Evolutionary conservation across 2,888 invertebrate species (phyloP).

Genomic region (Molorchus minor): DNA sequence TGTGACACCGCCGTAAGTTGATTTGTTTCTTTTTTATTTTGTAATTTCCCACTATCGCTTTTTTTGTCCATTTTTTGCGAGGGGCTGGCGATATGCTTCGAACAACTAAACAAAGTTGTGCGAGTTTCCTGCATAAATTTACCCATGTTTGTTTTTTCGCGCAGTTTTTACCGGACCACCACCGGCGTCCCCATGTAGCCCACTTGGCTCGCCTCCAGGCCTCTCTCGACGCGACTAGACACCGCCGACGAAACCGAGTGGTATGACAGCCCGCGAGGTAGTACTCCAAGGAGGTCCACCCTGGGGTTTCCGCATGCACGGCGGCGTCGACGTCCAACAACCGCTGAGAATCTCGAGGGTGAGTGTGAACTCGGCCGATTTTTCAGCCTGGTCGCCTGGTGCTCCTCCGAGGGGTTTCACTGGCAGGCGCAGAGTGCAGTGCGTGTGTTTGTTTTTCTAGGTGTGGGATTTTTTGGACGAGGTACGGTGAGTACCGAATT

Average conservation of each 20-base stretch:
- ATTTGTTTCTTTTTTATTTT: too few relatives aligned
- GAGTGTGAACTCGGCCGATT: slow-evolving; percentile 58
- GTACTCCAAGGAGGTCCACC: slow-evolving; percentile 83
- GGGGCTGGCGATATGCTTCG: too few relatives aligned
- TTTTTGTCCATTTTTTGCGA: too few relatives aligned
- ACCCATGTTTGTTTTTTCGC: too few relatives aligned
- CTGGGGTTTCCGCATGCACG: slow-evolving; percentile 91
- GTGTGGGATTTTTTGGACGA: background rate
- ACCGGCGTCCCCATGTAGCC: slow-evolving; percentile 33
- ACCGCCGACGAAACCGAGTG: slow-evolving; percentile 29
- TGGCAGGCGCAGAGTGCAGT: background rate
- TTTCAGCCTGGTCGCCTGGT: background rate
- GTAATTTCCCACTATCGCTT: too few relatives aligned
- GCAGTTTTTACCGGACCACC: too few relatives aligned
- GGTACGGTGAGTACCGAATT: slow-evolving; percentile 3
- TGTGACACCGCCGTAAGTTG: too few relatives aligned
- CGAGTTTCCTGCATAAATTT: too few relatives aligned
- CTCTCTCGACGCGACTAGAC: slow-evolving; percentile 30
- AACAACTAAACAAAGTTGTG: too few relatives aligned
- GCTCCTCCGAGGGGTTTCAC: background rate
- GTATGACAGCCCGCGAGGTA: slow-evolving; percentile 77
- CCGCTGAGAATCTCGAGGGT: slow-evolving; percentile 83
- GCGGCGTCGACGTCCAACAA: slow-evolving; percentile 81
- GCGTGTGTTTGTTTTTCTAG: slow-evolving; percentile 12
- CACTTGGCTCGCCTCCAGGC: slow-evolving; percentile 48